phyloP scores from a whole-genome alignment of 23 tunicate species.

The Ascidia mentula region DNA sequence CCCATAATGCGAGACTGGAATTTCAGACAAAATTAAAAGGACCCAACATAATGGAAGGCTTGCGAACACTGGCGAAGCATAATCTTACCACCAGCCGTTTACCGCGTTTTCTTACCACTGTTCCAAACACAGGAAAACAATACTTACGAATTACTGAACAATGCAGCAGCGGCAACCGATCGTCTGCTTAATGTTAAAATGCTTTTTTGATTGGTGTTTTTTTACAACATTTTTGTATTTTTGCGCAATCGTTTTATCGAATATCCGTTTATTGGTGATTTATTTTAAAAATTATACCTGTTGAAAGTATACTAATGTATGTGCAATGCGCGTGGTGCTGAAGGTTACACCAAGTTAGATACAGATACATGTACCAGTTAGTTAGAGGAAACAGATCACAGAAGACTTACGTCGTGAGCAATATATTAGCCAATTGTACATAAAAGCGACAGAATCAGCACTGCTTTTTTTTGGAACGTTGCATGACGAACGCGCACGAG shows the following conservation, averaged over 20 bases:
- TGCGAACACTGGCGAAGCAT: slow-evolving; percentile 25
- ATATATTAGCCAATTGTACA: too few species aligned
- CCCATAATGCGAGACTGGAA: slow-evolving; percentile 3
- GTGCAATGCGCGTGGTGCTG: too few species aligned
- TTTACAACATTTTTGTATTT: too few species aligned
- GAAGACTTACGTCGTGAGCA: too few species aligned
- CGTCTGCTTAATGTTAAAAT: background rate
- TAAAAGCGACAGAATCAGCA: too few species aligned
- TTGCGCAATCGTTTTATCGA: background rate
- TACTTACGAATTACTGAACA: slow-evolving; percentile 32
- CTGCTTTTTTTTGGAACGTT: too few species aligned
- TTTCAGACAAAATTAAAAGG: slow-evolving; percentile 32
- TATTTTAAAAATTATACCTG: too few species aligned
- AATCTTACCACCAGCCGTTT: slow-evolving; percentile 11
- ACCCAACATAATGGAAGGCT: slow-evolving; percentile 44
- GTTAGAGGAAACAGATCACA: too few species aligned
- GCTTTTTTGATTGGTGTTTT: background rate
- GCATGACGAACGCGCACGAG: too few species aligned
- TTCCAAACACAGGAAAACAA: slow-evolving; percentile 35
- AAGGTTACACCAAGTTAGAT: too few species aligned
- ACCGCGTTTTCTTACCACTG: slow-evolving; percentile 43
- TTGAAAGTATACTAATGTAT: too few species aligned
- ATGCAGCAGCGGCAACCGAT: background rate
- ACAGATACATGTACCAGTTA: too few species aligned
- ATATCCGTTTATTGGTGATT: background rate